Conservation (phyloP, 2,113 vertebrate species). For the Proteles cristata region DNA sequence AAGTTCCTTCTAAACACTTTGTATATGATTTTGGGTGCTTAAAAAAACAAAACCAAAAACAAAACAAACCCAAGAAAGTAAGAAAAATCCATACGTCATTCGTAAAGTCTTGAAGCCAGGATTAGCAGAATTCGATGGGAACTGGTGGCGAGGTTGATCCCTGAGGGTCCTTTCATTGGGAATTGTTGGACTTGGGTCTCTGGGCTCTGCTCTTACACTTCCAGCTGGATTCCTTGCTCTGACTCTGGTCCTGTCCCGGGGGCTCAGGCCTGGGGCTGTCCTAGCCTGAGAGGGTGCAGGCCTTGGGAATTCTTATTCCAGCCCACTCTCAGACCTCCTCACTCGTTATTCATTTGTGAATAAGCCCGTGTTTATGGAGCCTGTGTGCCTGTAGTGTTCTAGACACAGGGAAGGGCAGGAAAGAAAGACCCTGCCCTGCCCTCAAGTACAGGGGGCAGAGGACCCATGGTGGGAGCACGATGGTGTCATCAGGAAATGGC, state of each 20-base stretch:
- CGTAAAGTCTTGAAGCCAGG: neutral
- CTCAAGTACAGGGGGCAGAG: neutral
- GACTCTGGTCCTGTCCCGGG: neutral
- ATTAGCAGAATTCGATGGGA: accelerated
- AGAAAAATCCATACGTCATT: neutral
- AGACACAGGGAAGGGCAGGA: neutral
- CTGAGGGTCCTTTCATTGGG: neutral
- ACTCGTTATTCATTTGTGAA: neutral
- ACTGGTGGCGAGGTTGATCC: neutral
- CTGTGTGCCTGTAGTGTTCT: neutral
- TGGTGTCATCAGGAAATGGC: neutral
- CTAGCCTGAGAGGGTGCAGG: neutral
- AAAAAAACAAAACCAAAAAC: too few relatives aligned
- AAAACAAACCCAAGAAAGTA: neutral
- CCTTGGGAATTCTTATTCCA: neutral
- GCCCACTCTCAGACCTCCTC: neutral
- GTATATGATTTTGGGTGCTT: neutral
- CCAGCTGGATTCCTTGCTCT: neutral
- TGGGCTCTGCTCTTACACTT: neutral
- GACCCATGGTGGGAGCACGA: too few relatives aligned
- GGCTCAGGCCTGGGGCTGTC: neutral
- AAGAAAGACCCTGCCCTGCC: neutral
- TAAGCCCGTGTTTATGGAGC: neutral
- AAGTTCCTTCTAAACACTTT: neutral
- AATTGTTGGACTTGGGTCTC: neutral